Percentiles rank a stretch among this genome's conserved stretches.
Evolutionary conservation across 1,140 invertebrate genomes (phyloP).

Genomic region (Drosophila bocqueti): DNA sequence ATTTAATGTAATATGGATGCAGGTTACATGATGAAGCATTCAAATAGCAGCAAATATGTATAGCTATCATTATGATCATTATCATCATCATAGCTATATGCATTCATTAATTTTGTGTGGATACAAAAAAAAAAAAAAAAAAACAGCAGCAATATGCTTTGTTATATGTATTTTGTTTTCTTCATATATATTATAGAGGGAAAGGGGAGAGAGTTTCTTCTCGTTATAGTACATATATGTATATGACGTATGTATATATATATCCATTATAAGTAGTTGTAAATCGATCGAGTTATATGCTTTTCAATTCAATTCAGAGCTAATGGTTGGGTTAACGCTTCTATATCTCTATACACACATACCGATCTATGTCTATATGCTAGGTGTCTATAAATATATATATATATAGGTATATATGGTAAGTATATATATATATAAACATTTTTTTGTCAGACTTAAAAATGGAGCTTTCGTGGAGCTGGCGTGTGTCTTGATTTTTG

Average conservation of each 20-base stretch:
- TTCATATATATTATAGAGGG: constrained; percentile 5
- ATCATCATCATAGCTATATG: constrained; percentile 13
- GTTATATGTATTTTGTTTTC: constrained; percentile 9
- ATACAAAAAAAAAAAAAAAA: constrained; percentile 31
- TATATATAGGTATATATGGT: constrained; percentile 52
- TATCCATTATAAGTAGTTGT: constrained; percentile 39
- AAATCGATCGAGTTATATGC: constrained; percentile 52
- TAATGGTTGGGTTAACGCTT: constrained; percentile 42
- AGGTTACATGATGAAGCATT: constrained; percentile 33
- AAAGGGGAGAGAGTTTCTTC: neutral
- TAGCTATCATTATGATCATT: constrained; percentile 7
- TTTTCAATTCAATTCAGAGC: constrained; percentile 45
- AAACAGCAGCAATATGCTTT: constrained; percentile 42
- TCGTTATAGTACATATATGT: constrained; percentile 18
- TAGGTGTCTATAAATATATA: constrained; percentile 45
- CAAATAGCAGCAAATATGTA: constrained; percentile 25
- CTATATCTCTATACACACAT: constrained; percentile 20
- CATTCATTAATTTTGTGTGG: constrained; percentile 4
- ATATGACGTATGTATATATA: constrained; percentile 18
- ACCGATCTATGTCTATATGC: constrained; percentile 37
- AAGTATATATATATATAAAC: constrained; percentile 68
- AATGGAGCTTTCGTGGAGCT: constrained; percentile 64
- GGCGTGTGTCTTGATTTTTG: constrained; percentile 50
- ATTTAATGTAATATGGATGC: neutral
- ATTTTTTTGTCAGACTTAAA: constrained; percentile 73